phyloP scores from a whole-genome alignment of 2,113 vertebrate genomes.

The Xyrauchen texanus region DNA sequence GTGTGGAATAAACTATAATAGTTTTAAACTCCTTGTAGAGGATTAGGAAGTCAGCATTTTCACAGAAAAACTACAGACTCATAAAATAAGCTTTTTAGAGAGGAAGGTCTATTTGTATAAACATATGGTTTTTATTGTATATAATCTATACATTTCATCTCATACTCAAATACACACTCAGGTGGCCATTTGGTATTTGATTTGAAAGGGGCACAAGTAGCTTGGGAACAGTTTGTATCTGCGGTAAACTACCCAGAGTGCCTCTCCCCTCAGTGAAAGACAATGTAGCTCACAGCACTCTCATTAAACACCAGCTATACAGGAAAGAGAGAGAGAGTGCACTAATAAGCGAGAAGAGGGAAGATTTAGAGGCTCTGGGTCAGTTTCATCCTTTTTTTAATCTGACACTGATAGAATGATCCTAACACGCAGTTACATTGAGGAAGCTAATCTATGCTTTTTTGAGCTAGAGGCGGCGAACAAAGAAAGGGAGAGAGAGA shows the following conservation, averaged over 20 bases:
- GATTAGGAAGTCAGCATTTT: too few relatives aligned
- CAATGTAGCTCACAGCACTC: conserved; percentile 1
- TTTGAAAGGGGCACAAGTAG: conserved; percentile 12
- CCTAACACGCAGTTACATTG: conserved; percentile 25
- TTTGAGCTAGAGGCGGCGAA: background rate
- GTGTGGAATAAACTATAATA: too few relatives aligned
- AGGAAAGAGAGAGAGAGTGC: background rate
- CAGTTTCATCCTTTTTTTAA: conserved; percentile 30
- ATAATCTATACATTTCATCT: too few relatives aligned
- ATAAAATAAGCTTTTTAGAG: too few relatives aligned
- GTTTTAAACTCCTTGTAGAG: too few relatives aligned
- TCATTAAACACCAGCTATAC: conserved; percentile 31
- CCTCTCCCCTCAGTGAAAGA: conserved; percentile 15
- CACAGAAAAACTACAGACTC: too few relatives aligned
- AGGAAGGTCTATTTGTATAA: too few relatives aligned
- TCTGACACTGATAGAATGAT: conserved; percentile 39
- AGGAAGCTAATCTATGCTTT: conserved; percentile 38
- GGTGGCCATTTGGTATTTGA: too few relatives aligned
- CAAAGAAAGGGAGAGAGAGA: background rate
- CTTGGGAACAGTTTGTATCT: conserved; percentile 32
- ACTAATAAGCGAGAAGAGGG: background rate
- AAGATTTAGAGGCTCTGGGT: conserved; percentile 20
- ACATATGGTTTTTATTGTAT: too few relatives aligned
- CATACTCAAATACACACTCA: too few relatives aligned
- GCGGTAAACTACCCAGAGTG: conserved; percentile 50